Evolutionary conservation across 2,113 vertebrate genomes (phyloP), one percentile per base, ranked within the genome.

Genomic region (Burhinus oedicnemus): DNA sequence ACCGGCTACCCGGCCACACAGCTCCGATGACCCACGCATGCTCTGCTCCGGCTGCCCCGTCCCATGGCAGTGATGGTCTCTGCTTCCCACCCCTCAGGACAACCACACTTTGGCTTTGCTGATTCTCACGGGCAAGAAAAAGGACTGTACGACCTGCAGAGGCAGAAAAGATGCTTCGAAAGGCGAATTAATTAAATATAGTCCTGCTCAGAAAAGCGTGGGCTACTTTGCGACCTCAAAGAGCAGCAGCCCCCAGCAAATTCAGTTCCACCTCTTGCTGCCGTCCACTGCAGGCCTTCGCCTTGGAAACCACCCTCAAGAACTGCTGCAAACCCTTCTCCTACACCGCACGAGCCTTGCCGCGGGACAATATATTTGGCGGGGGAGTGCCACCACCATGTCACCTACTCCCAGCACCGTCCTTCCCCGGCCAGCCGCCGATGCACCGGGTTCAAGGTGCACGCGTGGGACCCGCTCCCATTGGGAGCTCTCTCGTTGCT

Each of bases 341-440:
- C 55, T 16, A 15, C 61, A 16, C 54, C 0, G 2, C 54, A 5
- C 0, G 5, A 54, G 23, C 54, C 54, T 19, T 26, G 17, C n/a
- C 8, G 3, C 3, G 29, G 42, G 66, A 23, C 5, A 2, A 5
- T 7, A 2, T 16, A 11, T 17, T 17, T 5, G 34, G 38, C 2
- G 18, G 40, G 27, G 10, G 11, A 34, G 15, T 23, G 44, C 13
- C 77, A n/a, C 8, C 65, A 25, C 15, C n/a, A 16, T 0, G 3
- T n/a, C 61, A 36, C 51, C 58, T 30, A 3, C 57, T 34, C 38
- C 65, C 38, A 27, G 34, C 74, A 54, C 32, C 1, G 5, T 52
- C 55, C 64, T 30, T 54, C 52, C 52, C 25, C 3, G 4, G 22
- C 7, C 49, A 45, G 38, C 34, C 7, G 1, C 49, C 9, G 22